A percentile compares a stretch with the other conserved stretches of the same genome.
These are phyloP conservation scores for Ispidina picta DNA, from an alignment of 2,797 vertebrate genomes.

Conservation along the genomic window DNA sequence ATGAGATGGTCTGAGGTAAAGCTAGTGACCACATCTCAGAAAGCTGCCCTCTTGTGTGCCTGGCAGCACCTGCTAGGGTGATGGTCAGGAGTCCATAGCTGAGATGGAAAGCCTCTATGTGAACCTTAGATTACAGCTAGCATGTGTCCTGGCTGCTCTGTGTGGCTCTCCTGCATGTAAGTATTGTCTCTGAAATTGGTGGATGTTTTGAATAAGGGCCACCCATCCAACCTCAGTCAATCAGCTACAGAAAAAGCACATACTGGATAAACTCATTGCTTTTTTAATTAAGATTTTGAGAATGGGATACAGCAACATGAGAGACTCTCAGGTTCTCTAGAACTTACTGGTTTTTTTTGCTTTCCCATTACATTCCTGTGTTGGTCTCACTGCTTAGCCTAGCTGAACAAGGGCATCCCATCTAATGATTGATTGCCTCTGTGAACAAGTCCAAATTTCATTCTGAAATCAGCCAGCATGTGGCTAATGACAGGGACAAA, in stretches of 20 bases:
- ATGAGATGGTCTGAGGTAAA: not conserved
- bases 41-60: not conserved
- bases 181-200: not conserved
- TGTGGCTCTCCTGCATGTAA: not conserved
- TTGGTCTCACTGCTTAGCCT: not conserved
- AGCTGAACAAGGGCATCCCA: not conserved
- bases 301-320: not conserved
- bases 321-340: not conserved
- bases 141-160: not conserved
- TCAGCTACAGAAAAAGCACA: not conserved
- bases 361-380: not conserved
- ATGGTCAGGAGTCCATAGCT: not conserved
- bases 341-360: not conserved
- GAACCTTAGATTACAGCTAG: not conserved
- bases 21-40: not conserved
- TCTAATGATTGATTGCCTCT: not conserved
- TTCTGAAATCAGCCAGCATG: constrained; percentile 43
- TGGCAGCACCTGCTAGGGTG: not conserved
- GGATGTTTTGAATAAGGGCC: not conserved
- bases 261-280: not conserved
- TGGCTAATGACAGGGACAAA: constrained; percentile 44
- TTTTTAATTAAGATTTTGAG: not conserved
- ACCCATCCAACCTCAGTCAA: not conserved
- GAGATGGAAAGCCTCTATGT: not conserved
- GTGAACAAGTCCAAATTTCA: constrained; percentile 18